A percentile compares a stretch with the other conserved stretches of the same genome.
Evolutionary conservation across 30 jellyfish, hydroid and myxozoan species (phyloP).

Genomic region (Phacellophora camtschatica): DNA sequence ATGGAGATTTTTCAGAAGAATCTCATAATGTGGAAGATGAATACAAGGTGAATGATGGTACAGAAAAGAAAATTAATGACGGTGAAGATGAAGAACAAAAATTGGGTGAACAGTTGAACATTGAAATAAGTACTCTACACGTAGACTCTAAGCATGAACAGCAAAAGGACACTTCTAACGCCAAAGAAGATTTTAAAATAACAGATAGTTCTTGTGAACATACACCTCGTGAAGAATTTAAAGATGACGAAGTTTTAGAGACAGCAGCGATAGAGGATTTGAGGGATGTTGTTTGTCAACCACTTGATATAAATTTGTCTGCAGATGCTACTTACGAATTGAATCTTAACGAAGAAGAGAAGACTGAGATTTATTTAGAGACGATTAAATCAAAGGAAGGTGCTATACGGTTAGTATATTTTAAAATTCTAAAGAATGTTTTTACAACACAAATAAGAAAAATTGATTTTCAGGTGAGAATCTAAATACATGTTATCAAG

Average conservation of each 20-base stretch:
- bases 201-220: too few species aligned
- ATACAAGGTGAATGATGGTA: not conserved
- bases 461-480: too few species aligned
- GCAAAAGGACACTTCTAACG: not conserved
- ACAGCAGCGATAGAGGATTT: not conserved
- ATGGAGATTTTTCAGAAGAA: not conserved
- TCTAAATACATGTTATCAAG: too few species aligned
- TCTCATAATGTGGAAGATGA: not conserved
- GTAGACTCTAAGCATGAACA: not conserved
- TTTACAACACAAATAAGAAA: too few species aligned
- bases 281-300: not conserved
- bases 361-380: constrained; percentile 29
- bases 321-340: constrained; percentile 35
- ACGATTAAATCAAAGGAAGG: constrained; percentile 44
- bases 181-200: not conserved
- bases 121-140: not conserved
- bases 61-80: not conserved
- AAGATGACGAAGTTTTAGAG: not conserved
- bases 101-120: not conserved
- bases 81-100: not conserved
- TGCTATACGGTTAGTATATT: constrained; percentile 13
- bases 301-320: not conserved
- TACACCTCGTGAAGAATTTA: too few species aligned
- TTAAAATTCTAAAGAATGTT: too few species aligned
- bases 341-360: constrained; percentile 37